Base-by-base conservation (phyloP, 2,797 vertebrate genomes). In the Sebastolobus alascanus region DNA sequence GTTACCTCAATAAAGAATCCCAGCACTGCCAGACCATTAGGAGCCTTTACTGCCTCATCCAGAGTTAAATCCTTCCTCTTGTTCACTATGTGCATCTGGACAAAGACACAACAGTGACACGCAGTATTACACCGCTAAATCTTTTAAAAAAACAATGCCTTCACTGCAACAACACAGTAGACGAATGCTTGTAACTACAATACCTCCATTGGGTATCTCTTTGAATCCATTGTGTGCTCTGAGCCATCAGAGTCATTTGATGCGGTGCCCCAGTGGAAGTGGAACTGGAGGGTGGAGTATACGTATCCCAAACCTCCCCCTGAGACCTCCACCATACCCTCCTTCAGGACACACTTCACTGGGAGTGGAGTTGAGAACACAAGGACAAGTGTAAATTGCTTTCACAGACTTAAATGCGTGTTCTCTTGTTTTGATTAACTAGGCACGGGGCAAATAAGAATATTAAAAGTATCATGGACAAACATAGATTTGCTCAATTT, bases 11-110 rank as follows among this genome's bases (percentile, higher is more conserved):
- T 90, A 5, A 96, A 91, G 84, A 96, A 95, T 38, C 84, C 94
- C 58, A 96, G 50, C n/a, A 96, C 94, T n/a, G 93, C 93, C 31
- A 95, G 60, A 22, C 92, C 95, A 25, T 86, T 20, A 0, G 83
- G 6, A 8, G 82, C 64, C 9, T 46, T 1, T 2, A 80, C 2
- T 1, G 95, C 95, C 1, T 93, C 14, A 0, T 74, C 40, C 46
- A 91, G 0, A 2, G 31, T 83, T 37, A 95, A 61, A 82, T 93
- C 84, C 43, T 91, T 90, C 84, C 91, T 94, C 61, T 89, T 89
- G 83, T 31, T 94, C 54, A 96, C 94, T 2, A 96, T 91, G 82
- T 96, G 95, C 91, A 96, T 91, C 95, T 96, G 58, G 29, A 86
- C 8, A 75, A 61, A 80, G 11, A 68, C 27, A 70, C 2, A 80